Evolutionary conservation across 1,140 invertebrate species (phyloP), one percentile per base, ranked within the genome.

Genomic region (Muscidifurax raptorellus): DNA sequence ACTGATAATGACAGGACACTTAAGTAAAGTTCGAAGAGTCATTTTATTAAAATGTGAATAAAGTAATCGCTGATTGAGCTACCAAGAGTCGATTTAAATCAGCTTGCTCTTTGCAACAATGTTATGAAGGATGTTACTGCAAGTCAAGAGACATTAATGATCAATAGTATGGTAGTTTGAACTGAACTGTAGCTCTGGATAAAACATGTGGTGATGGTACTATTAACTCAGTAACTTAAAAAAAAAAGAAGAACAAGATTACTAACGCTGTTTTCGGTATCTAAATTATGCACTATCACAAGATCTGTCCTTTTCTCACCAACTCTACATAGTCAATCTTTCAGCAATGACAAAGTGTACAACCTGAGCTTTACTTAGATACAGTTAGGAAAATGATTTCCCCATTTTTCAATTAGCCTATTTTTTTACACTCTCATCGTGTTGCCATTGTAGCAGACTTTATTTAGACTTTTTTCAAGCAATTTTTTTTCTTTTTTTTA

Each of bases 201-300:
- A 85, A 86, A 75, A 30, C 77, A 85, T 89, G 83, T 89, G 92
- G 92, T 93, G 92, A 91, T 89, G 92, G 92, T 92, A 90, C 44
- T 83, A 88, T 90, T 92, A 90, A 92, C 89, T 88, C 86, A n/a
- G 22, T 90, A 90, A 88, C 86, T 86, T 88, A 83, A 90, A 88
- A 75, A 64, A 89, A 89, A 90, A 69, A 22, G 7, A 40, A 40
- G 7, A n/a, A 59, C 52, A 59, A 59, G 32, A 90, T 89, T 88
- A 92, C 92, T 93, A 93, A 93, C 90, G 87, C 89, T 91, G 88
- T 89, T 88, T 15, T 90, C 90, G 91, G 92, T 91, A 87, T 92
- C 89, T 59, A 88, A 83, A 90, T 88, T 86, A 88, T 86, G 85
- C 87, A 90, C 87, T 87, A 85, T 88, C 79, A 87, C 85, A 85